Evolutionary conservation across 2,797 vertebrate genomes (phyloP).

Genomic region (Sebastes paucispinis): DNA sequence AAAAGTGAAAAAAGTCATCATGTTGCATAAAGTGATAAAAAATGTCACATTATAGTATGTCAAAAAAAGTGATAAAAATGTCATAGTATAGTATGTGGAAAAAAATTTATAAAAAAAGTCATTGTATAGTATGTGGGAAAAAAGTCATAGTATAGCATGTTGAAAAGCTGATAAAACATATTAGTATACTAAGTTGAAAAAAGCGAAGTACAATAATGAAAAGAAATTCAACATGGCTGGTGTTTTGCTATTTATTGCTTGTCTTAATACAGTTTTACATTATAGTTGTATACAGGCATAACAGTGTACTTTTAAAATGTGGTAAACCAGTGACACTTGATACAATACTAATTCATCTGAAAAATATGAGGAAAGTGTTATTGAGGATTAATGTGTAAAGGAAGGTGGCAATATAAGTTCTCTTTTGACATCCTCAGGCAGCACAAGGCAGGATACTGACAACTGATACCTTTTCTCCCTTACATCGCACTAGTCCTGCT

Average conservation of each 20-base stretch:
- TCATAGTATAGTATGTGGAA: too few species aligned
- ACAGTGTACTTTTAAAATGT: neutral
- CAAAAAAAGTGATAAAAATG: too few species aligned
- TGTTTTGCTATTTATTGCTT: conserved; percentile 14
- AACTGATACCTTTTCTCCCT: conserved; percentile 77
- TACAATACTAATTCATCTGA: neutral
- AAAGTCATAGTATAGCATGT: too few species aligned
- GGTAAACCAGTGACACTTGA: neutral
- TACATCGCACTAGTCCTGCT: conserved; percentile 79
- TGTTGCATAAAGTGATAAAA: too few species aligned
- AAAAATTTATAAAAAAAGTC: too few species aligned
- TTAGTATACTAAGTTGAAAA: too few species aligned
- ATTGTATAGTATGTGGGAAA: too few species aligned
- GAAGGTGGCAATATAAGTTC: neutral
- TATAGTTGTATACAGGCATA: neutral
- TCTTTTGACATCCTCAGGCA: neutral
- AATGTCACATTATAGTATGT: too few species aligned
- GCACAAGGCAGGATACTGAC: conserved; percentile 80
- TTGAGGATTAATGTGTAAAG: neutral
- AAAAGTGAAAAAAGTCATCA: too few species aligned
- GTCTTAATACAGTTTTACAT: neutral
- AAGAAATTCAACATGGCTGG: neutral
- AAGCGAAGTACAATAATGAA: neutral
- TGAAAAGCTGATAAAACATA: too few species aligned
- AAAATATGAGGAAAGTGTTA: neutral